Conservation (phyloP, 2,113 vertebrate species). For the Nansenia antarctica region DNA sequence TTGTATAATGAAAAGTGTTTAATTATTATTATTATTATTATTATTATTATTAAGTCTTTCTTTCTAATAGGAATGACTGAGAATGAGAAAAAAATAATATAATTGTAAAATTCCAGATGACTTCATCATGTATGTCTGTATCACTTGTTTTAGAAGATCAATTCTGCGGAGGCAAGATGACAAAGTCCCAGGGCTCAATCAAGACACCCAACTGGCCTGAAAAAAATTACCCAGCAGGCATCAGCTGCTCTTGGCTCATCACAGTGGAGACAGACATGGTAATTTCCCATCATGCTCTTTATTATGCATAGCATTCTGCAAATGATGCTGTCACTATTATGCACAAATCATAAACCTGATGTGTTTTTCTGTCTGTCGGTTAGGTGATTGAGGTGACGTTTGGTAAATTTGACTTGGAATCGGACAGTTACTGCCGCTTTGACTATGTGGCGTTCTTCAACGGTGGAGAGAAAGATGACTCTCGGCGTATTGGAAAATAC, state of each 20-base stretch:
- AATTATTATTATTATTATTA: no score
- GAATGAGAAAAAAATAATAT: no score
- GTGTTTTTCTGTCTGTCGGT: not conserved
- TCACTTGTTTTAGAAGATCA: conserved; percentile 57
- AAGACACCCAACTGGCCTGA: conserved; percentile 90
- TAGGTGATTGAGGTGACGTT: conserved; percentile 85
- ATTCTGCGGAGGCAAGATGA: conserved; percentile 80
- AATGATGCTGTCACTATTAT: not conserved
- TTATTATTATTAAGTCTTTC: no score
- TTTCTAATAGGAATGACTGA: no score
- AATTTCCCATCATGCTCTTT: conserved; percentile 9
- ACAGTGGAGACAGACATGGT: conserved; percentile 81
- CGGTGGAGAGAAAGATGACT: conserved; percentile 79
- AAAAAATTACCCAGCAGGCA: conserved; percentile 84
- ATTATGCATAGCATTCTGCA: not conserved
- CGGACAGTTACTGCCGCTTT: conserved; percentile 85
- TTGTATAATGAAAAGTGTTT: no score
- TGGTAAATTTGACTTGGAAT: conserved; percentile 85
- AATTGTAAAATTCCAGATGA: not conserved
- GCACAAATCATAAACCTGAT: not conserved
- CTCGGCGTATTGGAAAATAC: conserved; percentile 81
- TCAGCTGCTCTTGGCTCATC: conserved; percentile 91
- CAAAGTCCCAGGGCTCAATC: conserved; percentile 77
- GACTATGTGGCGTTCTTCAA: conserved; percentile 89
- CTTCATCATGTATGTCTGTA: conserved; percentile 30